Conservation (phyloP, 1,140 invertebrate species). For the Wasmannia auropunctata region DNA sequence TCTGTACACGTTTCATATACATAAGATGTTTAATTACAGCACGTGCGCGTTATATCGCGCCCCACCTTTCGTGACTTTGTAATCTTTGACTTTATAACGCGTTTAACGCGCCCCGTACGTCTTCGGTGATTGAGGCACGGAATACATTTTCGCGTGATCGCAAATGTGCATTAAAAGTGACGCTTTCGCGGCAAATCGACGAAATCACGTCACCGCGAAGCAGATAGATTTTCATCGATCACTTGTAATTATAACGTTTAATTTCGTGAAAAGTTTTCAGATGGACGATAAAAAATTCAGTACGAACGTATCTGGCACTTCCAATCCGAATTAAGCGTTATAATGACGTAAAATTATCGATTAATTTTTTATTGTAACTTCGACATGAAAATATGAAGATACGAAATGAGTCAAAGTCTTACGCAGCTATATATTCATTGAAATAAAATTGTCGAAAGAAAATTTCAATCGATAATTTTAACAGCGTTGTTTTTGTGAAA, state of each 20-base stretch:
- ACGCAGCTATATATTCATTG: no score
- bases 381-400: not conserved
- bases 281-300: not conserved
- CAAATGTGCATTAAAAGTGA: slow-evolving; percentile 2
- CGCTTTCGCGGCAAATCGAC: not conserved
- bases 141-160: not conserved
- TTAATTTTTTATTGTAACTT: not conserved
- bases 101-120: no score
- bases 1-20: no score
- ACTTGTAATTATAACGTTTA: not conserved
- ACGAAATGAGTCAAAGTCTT: not conserved
- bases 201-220: not conserved
- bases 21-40: not conserved
- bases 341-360: not conserved
- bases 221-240: not conserved
- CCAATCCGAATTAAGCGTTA: not conserved
- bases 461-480: not conserved
- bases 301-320: not conserved
- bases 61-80: not conserved
- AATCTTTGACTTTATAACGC: not conserved
- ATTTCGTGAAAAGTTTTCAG: not conserved
- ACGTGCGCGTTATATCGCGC: not conserved
- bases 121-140: not conserved
- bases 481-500: not conserved
- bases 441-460: no score